These are phyloP conservation scores for Hololepta plana DNA, from an alignment of 2,888 invertebrate species.

Conservation along the genomic window DNA sequence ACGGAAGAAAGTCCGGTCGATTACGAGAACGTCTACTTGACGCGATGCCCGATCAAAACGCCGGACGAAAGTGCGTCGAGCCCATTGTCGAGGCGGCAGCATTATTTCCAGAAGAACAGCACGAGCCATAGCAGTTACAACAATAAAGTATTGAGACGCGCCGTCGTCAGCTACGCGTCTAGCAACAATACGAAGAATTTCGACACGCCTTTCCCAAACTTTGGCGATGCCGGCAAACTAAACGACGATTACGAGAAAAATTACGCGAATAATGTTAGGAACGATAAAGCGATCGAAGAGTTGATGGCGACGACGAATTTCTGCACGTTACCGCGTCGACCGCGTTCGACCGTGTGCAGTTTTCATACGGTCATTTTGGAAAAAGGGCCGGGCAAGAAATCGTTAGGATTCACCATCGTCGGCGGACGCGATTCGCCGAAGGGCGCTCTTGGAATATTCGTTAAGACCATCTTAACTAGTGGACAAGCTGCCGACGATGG, in stretches of 20 bases:
- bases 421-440: slow-evolving; percentile 73
- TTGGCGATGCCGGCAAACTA: slow-evolving; percentile 8
- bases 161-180: slow-evolving; percentile 36
- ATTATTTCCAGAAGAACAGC: slow-evolving; percentile 44
- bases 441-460: slow-evolving; percentile 71
- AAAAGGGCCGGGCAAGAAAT: slow-evolving; percentile 68
- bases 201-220: slow-evolving; percentile 16
- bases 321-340: slow-evolving; percentile 54
- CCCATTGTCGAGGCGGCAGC: slow-evolving; percentile 25
- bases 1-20: slow-evolving; percentile 54
- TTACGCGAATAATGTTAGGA: slow-evolving; percentile 10
- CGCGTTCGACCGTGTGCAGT: slow-evolving; percentile 46
- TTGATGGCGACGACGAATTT: slow-evolving; percentile 38
- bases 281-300: slow-evolving; percentile 7
- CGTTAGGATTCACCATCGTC: slow-evolving; percentile 77
- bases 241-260: slow-evolving; percentile 13
- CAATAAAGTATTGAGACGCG: slow-evolving; percentile 37
- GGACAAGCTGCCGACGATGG: slow-evolving; percentile 76
- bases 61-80: slow-evolving; percentile 12
- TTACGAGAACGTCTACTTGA: slow-evolving; percentile 43
- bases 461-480: slow-evolving; percentile 65
- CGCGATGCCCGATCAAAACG: slow-evolving; percentile 18
- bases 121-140: slow-evolving; percentile 35
- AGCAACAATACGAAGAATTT: slow-evolving; percentile 25
- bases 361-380: slow-evolving; percentile 57